A percentile compares a stretch with the other conserved stretches of the same genome.
These are phyloP conservation scores for Tarsius wallacei DNA, from an alignment of 2,797 vertebrate genomes.

Conservation along the genomic window DNA sequence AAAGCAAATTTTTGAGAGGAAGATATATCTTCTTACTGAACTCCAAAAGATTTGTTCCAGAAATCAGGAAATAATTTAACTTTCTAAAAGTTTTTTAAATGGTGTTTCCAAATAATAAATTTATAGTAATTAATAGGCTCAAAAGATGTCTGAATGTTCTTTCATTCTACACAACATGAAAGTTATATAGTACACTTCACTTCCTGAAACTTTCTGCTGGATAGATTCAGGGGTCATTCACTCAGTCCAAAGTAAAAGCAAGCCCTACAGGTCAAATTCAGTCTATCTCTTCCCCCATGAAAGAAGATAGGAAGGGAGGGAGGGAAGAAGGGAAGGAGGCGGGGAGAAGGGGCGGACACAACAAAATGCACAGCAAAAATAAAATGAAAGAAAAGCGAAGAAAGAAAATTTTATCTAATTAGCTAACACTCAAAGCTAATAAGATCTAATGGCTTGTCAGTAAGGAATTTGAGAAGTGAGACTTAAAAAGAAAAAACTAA, in stretches of 20 bases:
- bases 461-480: slow-evolving; percentile 43
- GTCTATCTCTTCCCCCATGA: not conserved
- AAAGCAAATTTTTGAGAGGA: slow-evolving; percentile 61
- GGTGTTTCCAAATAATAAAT: slow-evolving; percentile 19
- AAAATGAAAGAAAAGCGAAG: not conserved
- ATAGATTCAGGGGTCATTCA: slow-evolving; percentile 27
- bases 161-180: not conserved
- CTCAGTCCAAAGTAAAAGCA: not conserved
- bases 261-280: not conserved
- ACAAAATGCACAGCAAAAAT: not conserved
- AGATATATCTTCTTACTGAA: slow-evolving; percentile 46
- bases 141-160: slow-evolving; percentile 29
- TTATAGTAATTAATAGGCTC: slow-evolving; percentile 5
- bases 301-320: not conserved
- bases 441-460: slow-evolving; percentile 15
- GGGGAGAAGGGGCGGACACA: rapidly evolving
- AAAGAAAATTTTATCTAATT: slow-evolving; percentile 14
- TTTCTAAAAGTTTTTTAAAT: slow-evolving; percentile 46
- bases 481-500: slow-evolving; percentile 57
- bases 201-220: slow-evolving; percentile 21
- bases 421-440: slow-evolving; percentile 17
- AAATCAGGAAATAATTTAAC: slow-evolving; percentile 51
- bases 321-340: rapidly evolving
- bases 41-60: not conserved
- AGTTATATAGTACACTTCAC: not conserved